A percentile compares a stretch with the other conserved stretches of the same genome.
phyloP scores from a whole-genome alignment of 2,888 invertebrate genomes.

The Aelia acuminata region DNA sequence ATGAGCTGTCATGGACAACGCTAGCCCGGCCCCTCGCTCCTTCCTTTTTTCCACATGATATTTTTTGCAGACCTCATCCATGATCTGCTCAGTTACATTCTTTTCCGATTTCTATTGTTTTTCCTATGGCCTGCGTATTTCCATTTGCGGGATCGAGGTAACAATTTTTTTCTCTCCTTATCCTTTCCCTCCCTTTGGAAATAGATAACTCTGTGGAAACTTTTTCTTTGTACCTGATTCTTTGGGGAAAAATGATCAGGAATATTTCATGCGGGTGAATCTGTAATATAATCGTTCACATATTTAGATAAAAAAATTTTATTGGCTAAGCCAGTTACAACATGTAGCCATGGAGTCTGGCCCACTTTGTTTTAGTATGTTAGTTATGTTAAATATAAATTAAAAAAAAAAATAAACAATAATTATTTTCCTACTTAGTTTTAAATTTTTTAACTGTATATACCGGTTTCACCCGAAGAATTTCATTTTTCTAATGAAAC shows the following conservation, averaged over 20 bases:
- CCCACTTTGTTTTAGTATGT: too few species aligned
- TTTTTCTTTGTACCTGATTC: neutral
- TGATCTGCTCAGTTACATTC: slow-evolving; percentile 56
- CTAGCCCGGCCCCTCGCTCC: neutral
- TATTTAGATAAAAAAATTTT: too few species aligned
- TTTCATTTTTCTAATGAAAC: too few species aligned
- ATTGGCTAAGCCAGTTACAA: too few species aligned
- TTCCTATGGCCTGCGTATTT: neutral
- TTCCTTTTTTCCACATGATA: slow-evolving; percentile 57
- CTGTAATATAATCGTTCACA: neutral
- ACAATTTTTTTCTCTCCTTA: slow-evolving; percentile 9
- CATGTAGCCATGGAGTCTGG: too few species aligned
- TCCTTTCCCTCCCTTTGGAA: neutral
- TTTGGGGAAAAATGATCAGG: neutral
- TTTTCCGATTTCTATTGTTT: slow-evolving; percentile 50
- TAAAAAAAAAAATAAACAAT: too few species aligned
- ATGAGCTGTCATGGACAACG: slow-evolving; percentile 60
- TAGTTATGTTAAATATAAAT: too few species aligned
- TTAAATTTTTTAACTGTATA: too few species aligned
- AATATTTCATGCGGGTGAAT: neutral
- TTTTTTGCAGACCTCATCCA: slow-evolving; percentile 58
- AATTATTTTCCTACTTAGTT: too few species aligned
- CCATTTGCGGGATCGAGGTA: slow-evolving; percentile 27
- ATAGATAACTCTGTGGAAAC: neutral
- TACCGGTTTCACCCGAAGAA: too few species aligned